These are phyloP conservation scores for Porites evermanni DNA, from an alignment of 92 coral and sea anemone species.

Conservation along the genomic window DNA sequence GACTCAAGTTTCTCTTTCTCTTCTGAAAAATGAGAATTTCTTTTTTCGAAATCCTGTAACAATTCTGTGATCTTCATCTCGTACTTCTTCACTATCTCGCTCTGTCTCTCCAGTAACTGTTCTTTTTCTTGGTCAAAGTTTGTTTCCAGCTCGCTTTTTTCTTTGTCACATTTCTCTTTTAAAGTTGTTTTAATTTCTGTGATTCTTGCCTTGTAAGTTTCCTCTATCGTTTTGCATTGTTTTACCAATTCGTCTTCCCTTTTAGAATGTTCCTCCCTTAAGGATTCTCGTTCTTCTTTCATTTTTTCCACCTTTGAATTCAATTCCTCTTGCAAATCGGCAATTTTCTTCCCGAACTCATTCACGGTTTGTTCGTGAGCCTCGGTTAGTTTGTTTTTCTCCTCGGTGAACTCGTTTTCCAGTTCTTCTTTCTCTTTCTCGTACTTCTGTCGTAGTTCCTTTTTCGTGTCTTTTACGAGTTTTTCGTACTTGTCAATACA, in stretches of 20 bases:
- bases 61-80: constrained; percentile 37
- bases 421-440: constrained; percentile 45
- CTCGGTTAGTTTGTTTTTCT: constrained; percentile 22
- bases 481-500: constrained; percentile 39
- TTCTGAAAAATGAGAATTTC: constrained; percentile 32
- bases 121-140: constrained; percentile 50
- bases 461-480: constrained; percentile 42
- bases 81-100: constrained; percentile 50
- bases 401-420: constrained; percentile 32
- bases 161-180: constrained; percentile 41
- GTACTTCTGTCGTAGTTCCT: constrained; percentile 33
- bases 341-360: constrained; percentile 30
- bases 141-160: constrained; percentile 38
- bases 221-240: constrained; percentile 19
- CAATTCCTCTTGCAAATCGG: constrained; percentile 48
- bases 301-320: constrained; percentile 39
- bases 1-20: constrained; percentile 42
- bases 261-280: constrained; percentile 8
- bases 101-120: constrained; percentile 33
- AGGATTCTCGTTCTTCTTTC: constrained; percentile 34
- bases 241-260: constrained; percentile 25
- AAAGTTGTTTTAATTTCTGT: constrained; percentile 32
- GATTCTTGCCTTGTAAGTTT: constrained; percentile 16
- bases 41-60: constrained; percentile 61
- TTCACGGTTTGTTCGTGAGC: constrained; percentile 26